Conservation (phyloP, 2,888 invertebrate genomes). For the Spilarctia lutea region DNA sequence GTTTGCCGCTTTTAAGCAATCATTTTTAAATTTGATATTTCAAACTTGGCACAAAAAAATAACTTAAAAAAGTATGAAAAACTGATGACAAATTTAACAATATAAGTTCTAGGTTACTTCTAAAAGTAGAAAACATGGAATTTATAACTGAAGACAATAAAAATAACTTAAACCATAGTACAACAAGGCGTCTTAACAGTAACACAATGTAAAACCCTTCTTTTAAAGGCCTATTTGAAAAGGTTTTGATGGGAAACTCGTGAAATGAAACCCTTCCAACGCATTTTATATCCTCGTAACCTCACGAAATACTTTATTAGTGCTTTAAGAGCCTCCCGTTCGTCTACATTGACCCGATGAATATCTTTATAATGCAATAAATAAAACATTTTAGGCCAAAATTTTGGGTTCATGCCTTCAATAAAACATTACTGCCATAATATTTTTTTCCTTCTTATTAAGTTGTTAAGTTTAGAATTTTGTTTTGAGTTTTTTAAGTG, state of each 20-base stretch:
- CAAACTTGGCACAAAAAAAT: too few relatives aligned
- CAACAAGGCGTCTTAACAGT: not conserved
- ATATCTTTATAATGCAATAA: slow-evolving; percentile 40
- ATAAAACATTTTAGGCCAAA: slow-evolving; percentile 22
- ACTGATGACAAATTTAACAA: too few relatives aligned
- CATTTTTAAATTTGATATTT: not conserved
- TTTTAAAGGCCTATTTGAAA: not conserved
- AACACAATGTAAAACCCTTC: not conserved
- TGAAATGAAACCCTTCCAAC: slow-evolving; percentile 13
- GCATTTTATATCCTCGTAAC: slow-evolving; percentile 9
- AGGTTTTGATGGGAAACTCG: not conserved
- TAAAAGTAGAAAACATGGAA: not conserved
- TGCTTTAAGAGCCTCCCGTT: slow-evolving; percentile 21
- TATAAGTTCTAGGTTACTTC: not conserved
- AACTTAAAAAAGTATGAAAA: too few relatives aligned
- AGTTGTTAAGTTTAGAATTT: slow-evolving; percentile 21
- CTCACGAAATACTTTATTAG: slow-evolving; percentile 25
- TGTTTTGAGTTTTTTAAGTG: slow-evolving; percentile 1
- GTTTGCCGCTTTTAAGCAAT: not conserved
- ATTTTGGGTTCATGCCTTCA: slow-evolving; percentile 2
- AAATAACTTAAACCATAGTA: not conserved
- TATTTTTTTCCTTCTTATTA: slow-evolving; percentile 31
- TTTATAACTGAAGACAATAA: not conserved
- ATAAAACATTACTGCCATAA: not conserved
- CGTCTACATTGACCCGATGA: slow-evolving; percentile 31